phyloP scores from a whole-genome alignment of 2,888 invertebrate species.

The Agrochola macilenta region DNA sequence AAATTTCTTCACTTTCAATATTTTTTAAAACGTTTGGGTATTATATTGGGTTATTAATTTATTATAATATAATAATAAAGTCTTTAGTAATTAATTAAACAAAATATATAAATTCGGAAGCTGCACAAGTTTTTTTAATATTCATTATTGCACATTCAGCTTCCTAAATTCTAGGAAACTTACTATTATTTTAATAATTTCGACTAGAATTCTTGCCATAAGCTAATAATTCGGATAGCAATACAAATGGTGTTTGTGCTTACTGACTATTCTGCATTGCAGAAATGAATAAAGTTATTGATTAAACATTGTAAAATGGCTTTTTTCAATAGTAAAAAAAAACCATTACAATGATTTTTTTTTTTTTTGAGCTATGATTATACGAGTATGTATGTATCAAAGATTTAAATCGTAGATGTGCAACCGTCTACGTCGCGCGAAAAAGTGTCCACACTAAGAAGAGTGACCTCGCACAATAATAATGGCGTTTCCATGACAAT shows the following conservation, averaged over 20 bases:
- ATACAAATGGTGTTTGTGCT: background rate
- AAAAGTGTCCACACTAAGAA: too few relatives aligned
- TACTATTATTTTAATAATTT: background rate
- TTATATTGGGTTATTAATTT: slow-evolving; percentile 3
- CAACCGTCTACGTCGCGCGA: too few relatives aligned
- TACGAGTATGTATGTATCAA: background rate
- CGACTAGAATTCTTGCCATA: background rate
- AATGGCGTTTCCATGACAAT: too few relatives aligned
- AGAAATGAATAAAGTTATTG: background rate
- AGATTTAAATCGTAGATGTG: too few relatives aligned
- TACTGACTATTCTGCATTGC: background rate
- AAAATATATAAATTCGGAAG: background rate
- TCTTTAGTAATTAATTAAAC: too few relatives aligned
- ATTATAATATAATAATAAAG: background rate
- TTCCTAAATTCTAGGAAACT: background rate
- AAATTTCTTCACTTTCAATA: background rate
- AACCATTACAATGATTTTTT: background rate
- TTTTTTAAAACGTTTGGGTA: background rate
- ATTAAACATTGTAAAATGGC: background rate
- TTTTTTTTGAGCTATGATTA: background rate
- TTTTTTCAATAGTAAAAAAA: background rate
- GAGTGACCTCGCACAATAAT: too few relatives aligned
- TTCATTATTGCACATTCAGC: slow-evolving; percentile 4
- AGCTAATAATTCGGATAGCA: background rate
- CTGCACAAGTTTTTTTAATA: slow-evolving; percentile 31